Percentiles rank a stretch among this genome's conserved stretches.
phyloP scores from a whole-genome alignment of 2,797 vertebrate genomes.

The Oreochromis mossambicus region DNA sequence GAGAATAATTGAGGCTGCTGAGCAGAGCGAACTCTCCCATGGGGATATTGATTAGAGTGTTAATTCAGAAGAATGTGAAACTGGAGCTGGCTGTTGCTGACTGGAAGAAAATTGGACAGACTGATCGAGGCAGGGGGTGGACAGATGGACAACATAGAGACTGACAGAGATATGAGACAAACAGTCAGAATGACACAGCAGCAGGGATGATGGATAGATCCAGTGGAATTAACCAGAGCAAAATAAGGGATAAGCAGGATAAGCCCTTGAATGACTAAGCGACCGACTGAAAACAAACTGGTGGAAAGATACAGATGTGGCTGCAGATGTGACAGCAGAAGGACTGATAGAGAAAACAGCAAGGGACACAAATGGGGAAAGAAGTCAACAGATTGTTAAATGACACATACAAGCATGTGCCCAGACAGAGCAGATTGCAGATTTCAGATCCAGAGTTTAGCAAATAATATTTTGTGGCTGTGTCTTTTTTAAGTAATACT shows the following conservation, averaged over 20 bases:
- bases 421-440: neutral
- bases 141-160: neutral
- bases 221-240: conserved; percentile 41
- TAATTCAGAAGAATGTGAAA: conserved; percentile 71
- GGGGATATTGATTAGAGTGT: conserved; percentile 72
- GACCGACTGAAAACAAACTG: conserved; percentile 34
- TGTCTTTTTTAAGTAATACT: neutral
- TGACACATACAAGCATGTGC: neutral
- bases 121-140: conserved; percentile 25
- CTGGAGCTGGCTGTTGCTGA: conserved; percentile 60
- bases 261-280: conserved; percentile 40
- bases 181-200: neutral
- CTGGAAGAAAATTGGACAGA: conserved; percentile 48
- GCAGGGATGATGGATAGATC: conserved; percentile 36
- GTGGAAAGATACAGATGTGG: conserved; percentile 35
- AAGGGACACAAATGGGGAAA: neutral
- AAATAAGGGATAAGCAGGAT: conserved; percentile 55
- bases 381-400: conserved; percentile 17
- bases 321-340: conserved; percentile 38
- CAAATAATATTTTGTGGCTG: neutral
- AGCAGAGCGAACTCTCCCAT: conserved; percentile 54
- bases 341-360: neutral
- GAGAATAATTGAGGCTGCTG: conserved; percentile 57
- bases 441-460: neutral
- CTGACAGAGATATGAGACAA: neutral